Conservation (phyloP, 2,113 vertebrate genomes). For the Calyptommatus sinebrachiatus region DNA sequence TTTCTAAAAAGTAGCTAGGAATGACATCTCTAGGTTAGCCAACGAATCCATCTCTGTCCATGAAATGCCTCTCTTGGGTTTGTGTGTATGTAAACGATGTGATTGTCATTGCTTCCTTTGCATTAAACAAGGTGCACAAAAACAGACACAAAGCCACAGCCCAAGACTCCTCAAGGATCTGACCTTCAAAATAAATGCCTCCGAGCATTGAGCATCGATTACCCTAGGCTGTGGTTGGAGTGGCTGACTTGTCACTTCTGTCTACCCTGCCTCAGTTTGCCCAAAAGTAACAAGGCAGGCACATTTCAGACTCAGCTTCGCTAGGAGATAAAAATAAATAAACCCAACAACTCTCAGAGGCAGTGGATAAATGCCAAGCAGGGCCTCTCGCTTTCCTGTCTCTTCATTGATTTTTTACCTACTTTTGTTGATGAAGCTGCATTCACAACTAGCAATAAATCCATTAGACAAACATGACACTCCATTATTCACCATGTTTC, state of each 20-base stretch:
- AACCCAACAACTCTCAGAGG: slow-evolving; percentile 19
- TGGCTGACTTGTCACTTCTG: background rate
- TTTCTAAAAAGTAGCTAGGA: background rate
- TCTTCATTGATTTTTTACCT: slow-evolving; percentile 50
- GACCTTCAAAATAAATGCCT: slow-evolving; percentile 11
- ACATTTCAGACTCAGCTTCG: slow-evolving; percentile 30
- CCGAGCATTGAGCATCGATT: slow-evolving; percentile 10
- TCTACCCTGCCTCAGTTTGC: background rate
- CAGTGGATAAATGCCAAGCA: slow-evolving; percentile 40
- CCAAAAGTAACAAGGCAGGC: slow-evolving; percentile 15
- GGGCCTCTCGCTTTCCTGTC: slow-evolving; percentile 34
- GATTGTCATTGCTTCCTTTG: background rate
- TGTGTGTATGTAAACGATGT: background rate
- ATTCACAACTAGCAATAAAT: slow-evolving; percentile 44
- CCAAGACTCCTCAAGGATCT: background rate
- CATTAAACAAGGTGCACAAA: background rate
- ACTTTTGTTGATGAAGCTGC: slow-evolving; percentile 57
- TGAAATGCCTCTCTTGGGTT: background rate
- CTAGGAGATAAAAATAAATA: slow-evolving; percentile 23
- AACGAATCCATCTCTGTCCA: background rate
- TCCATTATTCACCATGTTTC: slow-evolving; percentile 31
- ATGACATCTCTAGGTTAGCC: background rate
- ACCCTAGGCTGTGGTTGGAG: background rate
- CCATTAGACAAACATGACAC: slow-evolving; percentile 47
- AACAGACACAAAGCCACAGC: background rate